Evolutionary conservation across 2,113 vertebrate genomes (phyloP).

Genomic region (Coptodon rendalli): DNA sequence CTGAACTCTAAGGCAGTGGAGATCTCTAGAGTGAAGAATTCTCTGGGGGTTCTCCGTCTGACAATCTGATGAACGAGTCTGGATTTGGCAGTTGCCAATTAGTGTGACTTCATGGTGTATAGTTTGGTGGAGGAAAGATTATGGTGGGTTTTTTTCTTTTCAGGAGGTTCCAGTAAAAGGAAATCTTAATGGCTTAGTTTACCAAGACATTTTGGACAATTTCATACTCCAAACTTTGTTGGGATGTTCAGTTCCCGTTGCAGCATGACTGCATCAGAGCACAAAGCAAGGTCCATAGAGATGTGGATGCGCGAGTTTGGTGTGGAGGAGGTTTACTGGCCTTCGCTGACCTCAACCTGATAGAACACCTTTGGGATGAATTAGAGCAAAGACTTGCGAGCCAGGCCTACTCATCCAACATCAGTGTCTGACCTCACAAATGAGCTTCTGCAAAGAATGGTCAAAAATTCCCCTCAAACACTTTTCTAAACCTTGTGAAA

Average conservation of each 20-base stretch:
- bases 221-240: neutral
- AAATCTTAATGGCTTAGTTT: neutral
- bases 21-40: neutral
- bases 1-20: neutral
- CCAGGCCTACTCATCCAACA: neutral
- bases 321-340: neutral
- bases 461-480: neutral
- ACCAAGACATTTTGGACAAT: neutral
- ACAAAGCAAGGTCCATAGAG: too few relatives aligned
- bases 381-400: neutral
- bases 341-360: neutral
- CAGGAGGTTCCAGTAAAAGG: neutral
- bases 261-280: neutral
- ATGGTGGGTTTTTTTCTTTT: fast-evolving
- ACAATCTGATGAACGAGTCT: neutral
- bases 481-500: neutral
- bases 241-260: neutral
- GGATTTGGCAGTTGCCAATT: neutral
- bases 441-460: neutral
- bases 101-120: neutral
- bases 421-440: neutral
- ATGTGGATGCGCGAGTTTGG: neutral
- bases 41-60: neutral
- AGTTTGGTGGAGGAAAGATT: neutral
- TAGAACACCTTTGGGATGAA: neutral